These are phyloP conservation scores for Planococcus citri DNA, from an alignment of 1,140 invertebrate genomes.

Conservation along the genomic window DNA sequence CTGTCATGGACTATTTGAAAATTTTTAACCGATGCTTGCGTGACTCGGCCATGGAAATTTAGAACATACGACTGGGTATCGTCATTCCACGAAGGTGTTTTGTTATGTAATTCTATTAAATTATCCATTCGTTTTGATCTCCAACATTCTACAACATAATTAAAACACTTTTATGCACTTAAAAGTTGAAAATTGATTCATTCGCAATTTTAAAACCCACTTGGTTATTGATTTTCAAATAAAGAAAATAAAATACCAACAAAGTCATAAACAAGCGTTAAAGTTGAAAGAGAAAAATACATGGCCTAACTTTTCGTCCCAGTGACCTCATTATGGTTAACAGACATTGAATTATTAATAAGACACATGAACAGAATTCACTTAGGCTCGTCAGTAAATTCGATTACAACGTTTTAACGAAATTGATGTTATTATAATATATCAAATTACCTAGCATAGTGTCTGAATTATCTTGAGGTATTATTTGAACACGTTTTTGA, in stretches of 20 bases:
- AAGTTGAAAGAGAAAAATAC: not conserved
- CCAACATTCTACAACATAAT: constrained; percentile 47
- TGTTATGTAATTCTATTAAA: constrained; percentile 90
- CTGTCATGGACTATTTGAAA: constrained; percentile 98
- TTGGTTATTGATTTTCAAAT: not conserved
- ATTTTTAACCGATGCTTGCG: constrained; percentile 99
- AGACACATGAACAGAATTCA: not conserved
- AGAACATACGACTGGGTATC: constrained; percentile 98
- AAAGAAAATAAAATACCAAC: not conserved
- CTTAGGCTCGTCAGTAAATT: not conserved
- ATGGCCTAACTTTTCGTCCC: not conserved
- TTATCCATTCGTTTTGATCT: constrained; percentile 78
- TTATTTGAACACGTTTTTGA: constrained; percentile 63
- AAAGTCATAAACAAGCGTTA: not conserved
- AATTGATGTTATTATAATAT: constrained; percentile 27
- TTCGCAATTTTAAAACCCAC: too few relatives aligned
- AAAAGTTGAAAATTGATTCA: too few relatives aligned
- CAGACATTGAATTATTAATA: not conserved
- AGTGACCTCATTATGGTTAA: not conserved
- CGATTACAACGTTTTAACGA: not conserved
- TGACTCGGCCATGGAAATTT: constrained; percentile 97
- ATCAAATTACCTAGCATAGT: constrained; percentile 69
- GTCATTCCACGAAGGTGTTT: constrained; percentile 99
- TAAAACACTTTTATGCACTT: too few relatives aligned
- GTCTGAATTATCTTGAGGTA: constrained; percentile 65